phyloP scores from a whole-genome alignment of 2,113 vertebrate species.

The Thryonomys swinderianus region DNA sequence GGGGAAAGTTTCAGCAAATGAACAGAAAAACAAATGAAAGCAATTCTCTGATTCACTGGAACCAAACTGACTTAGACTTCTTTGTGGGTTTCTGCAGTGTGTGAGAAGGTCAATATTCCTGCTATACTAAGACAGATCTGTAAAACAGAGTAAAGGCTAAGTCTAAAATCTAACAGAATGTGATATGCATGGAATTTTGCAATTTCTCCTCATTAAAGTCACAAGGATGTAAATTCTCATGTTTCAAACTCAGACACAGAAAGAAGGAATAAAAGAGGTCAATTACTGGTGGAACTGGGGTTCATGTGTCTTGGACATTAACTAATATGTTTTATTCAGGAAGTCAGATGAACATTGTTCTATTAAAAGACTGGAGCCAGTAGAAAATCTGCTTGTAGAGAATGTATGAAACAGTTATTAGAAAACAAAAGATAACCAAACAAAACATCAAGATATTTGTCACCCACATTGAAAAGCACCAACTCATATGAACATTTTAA shows the following conservation, averaged over 20 bases:
- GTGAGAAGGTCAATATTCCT: not conserved
- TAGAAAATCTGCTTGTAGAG: not conserved
- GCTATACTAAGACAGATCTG: not conserved
- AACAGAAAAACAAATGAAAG: not conserved
- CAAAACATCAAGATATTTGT: not conserved
- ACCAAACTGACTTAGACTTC: not conserved
- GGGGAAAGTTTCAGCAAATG: not conserved
- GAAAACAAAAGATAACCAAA: constrained; percentile 2
- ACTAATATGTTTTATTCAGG: not conserved
- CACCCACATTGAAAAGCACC: not conserved
- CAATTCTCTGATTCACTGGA: not conserved
- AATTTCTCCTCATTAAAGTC: not conserved
- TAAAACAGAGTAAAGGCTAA: not conserved
- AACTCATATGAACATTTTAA: not conserved
- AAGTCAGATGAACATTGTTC: not conserved
- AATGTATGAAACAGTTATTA: not conserved
- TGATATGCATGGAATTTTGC: not conserved
- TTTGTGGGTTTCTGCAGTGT: not conserved
- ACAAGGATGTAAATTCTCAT: not conserved
- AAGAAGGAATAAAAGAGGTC: not conserved
- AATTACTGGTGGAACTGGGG: not conserved
- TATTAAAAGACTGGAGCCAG: not conserved
- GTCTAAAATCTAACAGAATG: not conserved
- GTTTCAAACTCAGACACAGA: not conserved
- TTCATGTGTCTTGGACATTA: not conserved